These are phyloP conservation scores for Mactra quadrangularis DNA, from an alignment of 1,140 invertebrate genomes.

Conservation along the genomic window DNA sequence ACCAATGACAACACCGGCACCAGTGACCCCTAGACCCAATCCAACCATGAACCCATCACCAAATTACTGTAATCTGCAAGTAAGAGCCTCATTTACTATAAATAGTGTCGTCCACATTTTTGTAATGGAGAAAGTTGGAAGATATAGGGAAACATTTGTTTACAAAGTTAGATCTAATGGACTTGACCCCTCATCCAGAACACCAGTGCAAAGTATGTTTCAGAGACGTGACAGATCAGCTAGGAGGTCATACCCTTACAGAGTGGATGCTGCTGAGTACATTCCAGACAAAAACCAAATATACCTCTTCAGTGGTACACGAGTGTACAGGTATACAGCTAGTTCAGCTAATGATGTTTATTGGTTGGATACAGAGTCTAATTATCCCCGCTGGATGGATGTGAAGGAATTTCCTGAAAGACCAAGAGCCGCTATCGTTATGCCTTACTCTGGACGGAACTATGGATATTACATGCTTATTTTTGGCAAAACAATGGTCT, in stretches of 20 bases:
- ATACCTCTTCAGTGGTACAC: slow-evolving; percentile 39
- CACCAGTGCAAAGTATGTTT: slow-evolving; percentile 28
- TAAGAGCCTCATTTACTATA: slow-evolving; percentile 24
- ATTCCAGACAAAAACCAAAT: slow-evolving; percentile 21
- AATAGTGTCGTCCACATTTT: slow-evolving; percentile 5
- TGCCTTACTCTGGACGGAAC: slow-evolving; percentile 39
- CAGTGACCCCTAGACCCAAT: background rate
- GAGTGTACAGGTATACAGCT: slow-evolving; percentile 22
- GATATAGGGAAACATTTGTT: slow-evolving; percentile 18
- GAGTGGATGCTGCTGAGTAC: slow-evolving; percentile 48
- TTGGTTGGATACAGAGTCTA: background rate
- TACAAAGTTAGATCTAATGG: slow-evolving; percentile 15
- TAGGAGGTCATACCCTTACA: slow-evolving; percentile 25
- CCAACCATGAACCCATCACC: background rate
- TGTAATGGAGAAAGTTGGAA: slow-evolving; percentile 4
- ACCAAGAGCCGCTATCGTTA: slow-evolving; percentile 45
- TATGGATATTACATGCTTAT: slow-evolving; percentile 55
- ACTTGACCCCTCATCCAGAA: background rate
- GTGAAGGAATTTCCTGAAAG: slow-evolving; percentile 46
- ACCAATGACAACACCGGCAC: background rate
- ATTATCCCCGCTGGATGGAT: slow-evolving; percentile 51
- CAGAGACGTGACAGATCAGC: background rate
- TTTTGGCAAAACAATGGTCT: slow-evolving; percentile 55
- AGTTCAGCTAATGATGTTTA: background rate
- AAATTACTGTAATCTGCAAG: slow-evolving; percentile 33